Evolutionary conservation across 2,797 vertebrate genomes (phyloP).

Genomic region (Pseudochirops corinnae): DNA sequence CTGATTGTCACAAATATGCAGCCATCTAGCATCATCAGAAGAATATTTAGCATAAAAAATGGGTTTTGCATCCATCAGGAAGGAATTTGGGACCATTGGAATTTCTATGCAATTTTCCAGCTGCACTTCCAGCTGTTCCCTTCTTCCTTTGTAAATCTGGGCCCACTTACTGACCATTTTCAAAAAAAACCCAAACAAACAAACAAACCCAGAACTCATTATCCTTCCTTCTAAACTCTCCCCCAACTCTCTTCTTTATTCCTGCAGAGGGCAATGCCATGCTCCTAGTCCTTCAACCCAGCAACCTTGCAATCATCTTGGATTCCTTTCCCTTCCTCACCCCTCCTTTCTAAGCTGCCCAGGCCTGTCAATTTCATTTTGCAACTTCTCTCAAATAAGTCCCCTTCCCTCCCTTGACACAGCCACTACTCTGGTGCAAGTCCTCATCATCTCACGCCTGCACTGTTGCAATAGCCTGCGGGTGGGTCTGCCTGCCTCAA

Average conservation of each 20-base stretch:
- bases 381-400: neutral
- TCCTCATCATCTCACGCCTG: neutral
- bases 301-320: neutral
- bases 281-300: neutral
- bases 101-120: neutral
- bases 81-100: neutral
- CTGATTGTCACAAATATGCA: neutral
- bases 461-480: neutral
- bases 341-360: neutral
- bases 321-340: neutral
- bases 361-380: neutral
- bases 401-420: neutral
- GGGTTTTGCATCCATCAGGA: neutral
- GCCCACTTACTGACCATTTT: neutral
- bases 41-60: neutral
- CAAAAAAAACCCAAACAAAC: too few species aligned
- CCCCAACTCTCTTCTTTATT: neutral
- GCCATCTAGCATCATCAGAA: neutral
- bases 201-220: neutral
- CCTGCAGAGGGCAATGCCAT: neutral
- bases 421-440: neutral
- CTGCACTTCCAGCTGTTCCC: neutral
- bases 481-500: neutral
- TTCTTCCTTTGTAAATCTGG: neutral
- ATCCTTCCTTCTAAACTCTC: neutral